Evolutionary conservation across 2,888 invertebrate genomes (phyloP), one percentile per base, ranked within the genome.

Genomic region (Allygus modestus): DNA sequence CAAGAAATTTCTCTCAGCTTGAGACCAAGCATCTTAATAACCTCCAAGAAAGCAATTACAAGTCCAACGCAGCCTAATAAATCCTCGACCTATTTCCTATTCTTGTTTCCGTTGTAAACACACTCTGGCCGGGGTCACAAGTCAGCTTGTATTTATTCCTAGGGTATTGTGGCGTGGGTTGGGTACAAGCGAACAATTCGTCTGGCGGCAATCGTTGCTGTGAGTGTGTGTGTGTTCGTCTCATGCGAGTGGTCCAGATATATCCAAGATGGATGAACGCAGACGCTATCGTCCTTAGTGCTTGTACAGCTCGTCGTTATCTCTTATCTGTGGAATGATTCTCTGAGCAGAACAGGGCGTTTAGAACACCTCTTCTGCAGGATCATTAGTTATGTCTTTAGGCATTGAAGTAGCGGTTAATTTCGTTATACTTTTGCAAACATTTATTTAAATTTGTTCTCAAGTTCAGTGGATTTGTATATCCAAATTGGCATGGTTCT

Each of bases 1-100:
- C 37, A 37, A 37, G 58, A 58, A 58, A 58, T 58, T 23, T 58
- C 58, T 58, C 58, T 26, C 58, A 58, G 58, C 58, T 20, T 58
- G 58, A 58, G 15, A 31, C 65, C 31, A 23, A 51, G 28, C 65
- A 65, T 28, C 65, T 65, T 31, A 65, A 28, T 65, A 65, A 26
- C 9, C 26, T 17, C 17, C 31, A 4, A 26, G 65, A 28, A 65
- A 65, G 28, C 65, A 65, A 65, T 65, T 65, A 65, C 65, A 26
- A 28, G 54, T 17, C 65, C 31, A 15, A 15, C 15, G 11, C 28
- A 28, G 28, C 31, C 65, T 28, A 26, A 65, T 65, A 65, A 65
- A 65, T 65, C 65, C 28, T 28, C 4, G 15, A 65, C n/a, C 31
- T 28, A 65, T 28, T 65, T 20, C 20, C 65, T 28, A 20, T 65